Conservation (phyloP, 2,888 invertebrate species). For the Hirtodrosophila confusa region DNA sequence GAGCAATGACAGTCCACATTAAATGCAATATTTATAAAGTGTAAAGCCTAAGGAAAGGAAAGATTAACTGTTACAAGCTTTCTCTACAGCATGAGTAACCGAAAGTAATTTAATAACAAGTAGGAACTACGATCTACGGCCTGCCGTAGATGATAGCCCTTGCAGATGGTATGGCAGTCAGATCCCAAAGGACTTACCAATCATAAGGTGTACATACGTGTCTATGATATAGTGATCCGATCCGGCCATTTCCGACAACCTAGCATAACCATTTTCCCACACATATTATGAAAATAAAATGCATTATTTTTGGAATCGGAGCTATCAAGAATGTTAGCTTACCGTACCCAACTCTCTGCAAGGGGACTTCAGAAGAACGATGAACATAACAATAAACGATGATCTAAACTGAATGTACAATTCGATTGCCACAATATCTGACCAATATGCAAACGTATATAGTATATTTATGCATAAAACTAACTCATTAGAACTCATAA, state of each 20-base stretch:
- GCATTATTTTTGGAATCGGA: no score
- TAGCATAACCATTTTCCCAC: no score
- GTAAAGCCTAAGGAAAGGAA: conserved; percentile 2
- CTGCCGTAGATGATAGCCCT: conserved; percentile 17
- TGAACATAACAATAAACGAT: conserved; percentile 49
- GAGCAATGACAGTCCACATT: conserved; percentile 6
- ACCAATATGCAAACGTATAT: conserved; percentile 68
- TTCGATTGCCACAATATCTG: conserved; percentile 76
- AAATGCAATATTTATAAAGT: conserved; percentile 30
- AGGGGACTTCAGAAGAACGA: conserved; percentile 17
- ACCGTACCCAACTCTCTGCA: conserved; percentile 3
- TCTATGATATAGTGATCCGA: background rate
- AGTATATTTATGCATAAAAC: conserved; percentile 49
- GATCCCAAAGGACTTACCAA: no score
- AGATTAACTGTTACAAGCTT: conserved; percentile 13
- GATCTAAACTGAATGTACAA: conserved; percentile 68
- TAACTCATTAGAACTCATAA: conserved; percentile 35
- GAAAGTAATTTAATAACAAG: conserved; percentile 27
- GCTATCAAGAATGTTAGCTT: no score
- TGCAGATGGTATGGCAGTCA: conserved; percentile 8
- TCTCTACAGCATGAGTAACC: conserved; percentile 21
- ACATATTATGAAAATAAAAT: no score
- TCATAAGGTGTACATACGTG: background rate
- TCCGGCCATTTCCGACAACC: background rate
- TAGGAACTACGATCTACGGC: conserved; percentile 11